Evolutionary conservation across 1,140 invertebrate genomes (phyloP).

Genomic region (Tetragnatha versicolor): DNA sequence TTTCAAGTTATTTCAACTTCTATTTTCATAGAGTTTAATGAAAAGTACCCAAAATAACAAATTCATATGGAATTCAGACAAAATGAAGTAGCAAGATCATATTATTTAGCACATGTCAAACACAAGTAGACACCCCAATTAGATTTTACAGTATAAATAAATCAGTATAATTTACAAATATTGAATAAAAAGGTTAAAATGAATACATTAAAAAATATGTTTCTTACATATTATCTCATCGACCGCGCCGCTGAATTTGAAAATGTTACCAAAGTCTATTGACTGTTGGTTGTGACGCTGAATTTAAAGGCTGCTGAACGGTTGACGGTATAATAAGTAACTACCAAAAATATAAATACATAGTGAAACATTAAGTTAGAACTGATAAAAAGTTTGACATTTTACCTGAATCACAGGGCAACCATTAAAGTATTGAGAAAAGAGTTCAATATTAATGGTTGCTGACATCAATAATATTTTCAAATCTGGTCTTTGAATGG

Average conservation of each 20-base stretch:
- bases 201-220: too few species aligned
- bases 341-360: background rate
- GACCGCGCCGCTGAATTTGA: too few species aligned
- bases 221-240: too few species aligned
- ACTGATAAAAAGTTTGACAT: slow-evolving; percentile 32
- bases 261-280: too few species aligned
- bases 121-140: too few species aligned
- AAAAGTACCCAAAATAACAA: too few species aligned
- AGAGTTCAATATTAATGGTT: slow-evolving; percentile 95
- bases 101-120: too few species aligned
- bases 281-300: too few species aligned
- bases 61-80: too few species aligned
- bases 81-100: too few species aligned
- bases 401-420: slow-evolving; percentile 80
- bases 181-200: background rate
- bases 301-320: background rate
- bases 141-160: background rate
- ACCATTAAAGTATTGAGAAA: slow-evolving; percentile 86
- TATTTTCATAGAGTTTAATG: too few species aligned
- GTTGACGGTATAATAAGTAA: background rate
- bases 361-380: background rate
- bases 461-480: slow-evolving; percentile 98
- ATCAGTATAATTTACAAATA: background rate
- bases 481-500: slow-evolving; percentile 79
- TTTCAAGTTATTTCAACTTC: too few species aligned